Percentiles rank a stretch among this genome's conserved stretches.
These are phyloP conservation scores for Apteryx mantelli DNA, from an alignment of 2,113 vertebrate genomes.

Conservation along the genomic window DNA sequence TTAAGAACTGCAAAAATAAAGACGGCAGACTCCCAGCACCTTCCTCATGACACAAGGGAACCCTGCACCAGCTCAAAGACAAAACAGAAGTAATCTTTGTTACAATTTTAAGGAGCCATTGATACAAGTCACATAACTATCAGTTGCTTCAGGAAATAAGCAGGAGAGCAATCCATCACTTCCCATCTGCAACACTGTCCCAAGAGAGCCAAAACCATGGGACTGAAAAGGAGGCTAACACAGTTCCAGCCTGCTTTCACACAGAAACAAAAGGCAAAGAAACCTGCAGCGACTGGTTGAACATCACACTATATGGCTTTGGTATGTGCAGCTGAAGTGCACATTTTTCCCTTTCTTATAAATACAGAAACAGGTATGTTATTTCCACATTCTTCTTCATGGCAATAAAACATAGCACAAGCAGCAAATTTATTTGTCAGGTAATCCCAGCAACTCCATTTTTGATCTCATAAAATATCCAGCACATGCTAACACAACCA, in stretches of 20 bases:
- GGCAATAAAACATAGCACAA: background rate
- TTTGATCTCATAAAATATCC: background rate
- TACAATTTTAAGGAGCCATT: background rate
- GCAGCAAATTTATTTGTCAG: background rate
- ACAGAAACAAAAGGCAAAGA: background rate
- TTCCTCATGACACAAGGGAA: background rate
- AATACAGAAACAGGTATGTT: background rate
- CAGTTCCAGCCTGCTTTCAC: background rate
- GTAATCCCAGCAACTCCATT: background rate
- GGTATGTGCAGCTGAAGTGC: background rate
- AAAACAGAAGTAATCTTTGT: background rate
- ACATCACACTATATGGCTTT: rapidly evolving
- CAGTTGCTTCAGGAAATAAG: background rate
- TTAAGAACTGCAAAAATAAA: background rate
- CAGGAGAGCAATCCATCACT: background rate
- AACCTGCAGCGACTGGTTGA: background rate
- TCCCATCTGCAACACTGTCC: background rate
- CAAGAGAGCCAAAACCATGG: background rate
- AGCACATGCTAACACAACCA: background rate
- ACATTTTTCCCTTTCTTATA: background rate
- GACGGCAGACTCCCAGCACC: background rate
- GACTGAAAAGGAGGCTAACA: background rate
- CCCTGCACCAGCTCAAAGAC: background rate
- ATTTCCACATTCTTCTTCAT: background rate
- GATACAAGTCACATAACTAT: background rate